phyloP scores from a whole-genome alignment of 30 jellyfish, hydroid and myxozoan genomes.

The Cassiopea xamachana region DNA sequence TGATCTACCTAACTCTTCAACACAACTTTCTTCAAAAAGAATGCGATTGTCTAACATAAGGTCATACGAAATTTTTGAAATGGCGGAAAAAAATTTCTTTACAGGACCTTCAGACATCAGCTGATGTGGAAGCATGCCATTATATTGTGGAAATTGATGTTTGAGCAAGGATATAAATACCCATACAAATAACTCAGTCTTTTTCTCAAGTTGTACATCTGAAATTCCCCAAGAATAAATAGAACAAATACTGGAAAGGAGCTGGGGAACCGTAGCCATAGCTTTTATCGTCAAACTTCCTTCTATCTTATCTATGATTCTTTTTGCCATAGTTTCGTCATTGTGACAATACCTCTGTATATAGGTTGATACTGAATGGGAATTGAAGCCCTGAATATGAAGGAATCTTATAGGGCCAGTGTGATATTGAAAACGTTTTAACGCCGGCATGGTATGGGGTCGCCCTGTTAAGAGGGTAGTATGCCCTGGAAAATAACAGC shows the following conservation, averaged over 20 bases:
- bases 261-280: slow-evolving; percentile 21
- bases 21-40: slow-evolving; percentile 7
- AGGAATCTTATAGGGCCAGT: background rate
- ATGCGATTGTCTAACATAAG: slow-evolving; percentile 14
- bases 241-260: slow-evolving; percentile 19
- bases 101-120: background rate
- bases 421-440: background rate
- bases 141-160: slow-evolving; percentile 14
- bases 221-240: slow-evolving; percentile 13
- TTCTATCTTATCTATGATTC: background rate
- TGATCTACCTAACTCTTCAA: background rate
- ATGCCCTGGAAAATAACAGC: slow-evolving; percentile 34
- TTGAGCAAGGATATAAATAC: slow-evolving; percentile 6
- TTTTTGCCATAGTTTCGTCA: background rate
- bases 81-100: background rate
- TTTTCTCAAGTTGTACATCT: background rate
- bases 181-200: slow-evolving; percentile 23
- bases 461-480: slow-evolving; percentile 11
- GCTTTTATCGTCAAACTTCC: background rate
- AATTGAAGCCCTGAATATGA: slow-evolving; percentile 4
- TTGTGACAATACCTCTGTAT: background rate
- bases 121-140: slow-evolving; percentile 1
- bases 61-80: slow-evolving; percentile 4
- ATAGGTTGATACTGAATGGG: background rate
- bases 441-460: slow-evolving; percentile 2